phyloP scores from a whole-genome alignment of 2,797 vertebrate species.

The Myiotriccus ornatus region DNA sequence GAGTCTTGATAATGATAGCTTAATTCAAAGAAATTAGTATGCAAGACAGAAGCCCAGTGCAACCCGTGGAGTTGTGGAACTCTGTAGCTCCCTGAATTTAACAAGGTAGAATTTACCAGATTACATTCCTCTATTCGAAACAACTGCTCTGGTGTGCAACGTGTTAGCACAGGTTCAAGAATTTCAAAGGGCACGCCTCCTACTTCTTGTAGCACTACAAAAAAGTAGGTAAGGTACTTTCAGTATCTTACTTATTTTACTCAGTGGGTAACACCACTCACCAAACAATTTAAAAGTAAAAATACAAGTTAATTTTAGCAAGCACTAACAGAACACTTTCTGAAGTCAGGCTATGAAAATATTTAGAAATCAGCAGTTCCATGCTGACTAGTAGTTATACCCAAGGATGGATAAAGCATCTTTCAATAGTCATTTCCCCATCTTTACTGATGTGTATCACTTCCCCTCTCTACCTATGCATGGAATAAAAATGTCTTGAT shows the following conservation, averaged over 20 bases:
- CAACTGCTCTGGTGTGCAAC: constrained; percentile 88
- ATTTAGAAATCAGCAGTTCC: background rate
- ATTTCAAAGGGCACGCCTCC: constrained; percentile 90
- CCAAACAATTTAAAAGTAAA: background rate
- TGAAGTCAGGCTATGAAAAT: background rate
- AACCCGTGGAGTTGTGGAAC: background rate
- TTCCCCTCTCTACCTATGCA: background rate
- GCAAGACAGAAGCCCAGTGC: background rate
- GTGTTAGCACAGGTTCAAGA: constrained; percentile 87
- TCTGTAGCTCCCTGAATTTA: background rate
- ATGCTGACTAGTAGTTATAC: background rate
- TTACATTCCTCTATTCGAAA: constrained; percentile 87
- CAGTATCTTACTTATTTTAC: background rate
- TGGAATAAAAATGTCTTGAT: background rate
- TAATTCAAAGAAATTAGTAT: background rate
- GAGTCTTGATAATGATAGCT: background rate
- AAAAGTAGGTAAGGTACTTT: constrained; percentile 23
- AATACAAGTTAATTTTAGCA: background rate
- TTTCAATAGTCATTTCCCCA: background rate
- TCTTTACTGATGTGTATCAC: background rate
- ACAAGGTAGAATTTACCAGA: constrained; percentile 79
- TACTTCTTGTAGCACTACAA: constrained; percentile 86
- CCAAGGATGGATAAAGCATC: background rate
- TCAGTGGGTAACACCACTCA: background rate
- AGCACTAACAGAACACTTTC: background rate